These are phyloP conservation scores for Vanessa atalanta DNA, from an alignment of 1,140 invertebrate genomes.

Conservation along the genomic window DNA sequence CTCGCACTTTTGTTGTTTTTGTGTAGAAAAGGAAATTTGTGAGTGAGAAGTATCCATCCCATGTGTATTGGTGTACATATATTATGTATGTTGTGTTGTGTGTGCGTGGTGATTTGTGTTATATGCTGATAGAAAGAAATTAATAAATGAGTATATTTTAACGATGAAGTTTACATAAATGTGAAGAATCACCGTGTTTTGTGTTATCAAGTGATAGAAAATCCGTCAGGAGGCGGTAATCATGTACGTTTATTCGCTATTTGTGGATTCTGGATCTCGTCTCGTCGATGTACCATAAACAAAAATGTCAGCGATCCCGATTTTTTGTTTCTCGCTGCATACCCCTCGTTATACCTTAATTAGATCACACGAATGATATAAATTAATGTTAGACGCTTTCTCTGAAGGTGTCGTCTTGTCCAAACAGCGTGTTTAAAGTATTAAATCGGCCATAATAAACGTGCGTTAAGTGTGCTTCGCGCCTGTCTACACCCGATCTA, in stretches of 20 bases:
- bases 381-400: constrained; percentile 77
- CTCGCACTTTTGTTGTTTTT: constrained; percentile 65
- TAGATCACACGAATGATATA: constrained; percentile 79
- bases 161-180: constrained; percentile 78
- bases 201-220: constrained; percentile 78
- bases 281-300: constrained; percentile 81
- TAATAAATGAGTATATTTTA: constrained; percentile 74
- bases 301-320: constrained; percentile 82
- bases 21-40: constrained; percentile 68
- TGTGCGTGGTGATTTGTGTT: constrained; percentile 81
- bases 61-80: constrained; percentile 72
- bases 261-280: constrained; percentile 81
- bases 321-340: constrained; percentile 80
- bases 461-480: constrained; percentile 77
- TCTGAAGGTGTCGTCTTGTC: constrained; percentile 57
- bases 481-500: constrained; percentile 77
- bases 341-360: constrained; percentile 77
- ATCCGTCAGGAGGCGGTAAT: constrained; percentile 80
- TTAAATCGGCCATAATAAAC: constrained; percentile 78
- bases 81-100: constrained; percentile 79
- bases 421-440: constrained; percentile 60
- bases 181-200: constrained; percentile 75
- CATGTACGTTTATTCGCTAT: constrained; percentile 80
- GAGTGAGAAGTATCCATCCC: constrained; percentile 59
- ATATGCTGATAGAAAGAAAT: constrained; percentile 78